Evolutionary conservation across 2,113 vertebrate species (phyloP).

Genomic region (Phalacrocorax brasilianus): DNA sequence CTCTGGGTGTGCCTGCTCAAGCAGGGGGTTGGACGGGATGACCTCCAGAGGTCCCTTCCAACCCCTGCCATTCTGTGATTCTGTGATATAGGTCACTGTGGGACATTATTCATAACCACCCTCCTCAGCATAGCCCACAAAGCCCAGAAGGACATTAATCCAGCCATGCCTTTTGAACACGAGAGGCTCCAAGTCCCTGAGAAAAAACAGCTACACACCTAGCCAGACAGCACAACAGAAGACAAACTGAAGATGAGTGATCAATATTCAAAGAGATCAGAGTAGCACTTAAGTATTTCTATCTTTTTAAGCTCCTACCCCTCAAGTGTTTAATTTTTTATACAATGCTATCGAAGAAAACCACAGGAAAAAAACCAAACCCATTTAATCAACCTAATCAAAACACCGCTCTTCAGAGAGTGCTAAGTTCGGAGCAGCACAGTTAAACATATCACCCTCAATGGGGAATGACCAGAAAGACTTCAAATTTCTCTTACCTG

Average conservation of each 20-base stretch:
- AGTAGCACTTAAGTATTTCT: not conserved
- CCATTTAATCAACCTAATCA: constrained; percentile 4
- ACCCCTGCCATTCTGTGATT: too few species aligned
- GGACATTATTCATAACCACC: not conserved
- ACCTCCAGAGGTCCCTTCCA: too few species aligned
- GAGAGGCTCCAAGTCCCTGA: not conserved
- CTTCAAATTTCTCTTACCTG: constrained; percentile 76
- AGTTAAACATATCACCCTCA: not conserved
- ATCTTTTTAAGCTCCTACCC: not conserved
- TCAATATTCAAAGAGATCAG: constrained; percentile 17
- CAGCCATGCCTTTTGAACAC: not conserved
- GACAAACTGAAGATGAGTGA: not conserved
- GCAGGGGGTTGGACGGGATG: too few species aligned
- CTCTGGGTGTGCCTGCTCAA: too few species aligned
- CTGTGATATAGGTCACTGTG: not conserved
- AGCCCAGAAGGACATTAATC: not conserved
- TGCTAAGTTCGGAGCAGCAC: not conserved
- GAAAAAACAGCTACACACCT: not conserved
- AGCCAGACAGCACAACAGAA: not conserved
- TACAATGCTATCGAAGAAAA: constrained; percentile 3
- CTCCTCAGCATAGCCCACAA: not conserved
- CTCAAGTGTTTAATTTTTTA: not conserved
- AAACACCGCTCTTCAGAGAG: not conserved
- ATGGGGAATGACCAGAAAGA: not conserved
- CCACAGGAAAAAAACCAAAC: constrained; percentile 13